Conservation (phyloP, 2,888 invertebrate species). For the Phengaris alcon region DNA sequence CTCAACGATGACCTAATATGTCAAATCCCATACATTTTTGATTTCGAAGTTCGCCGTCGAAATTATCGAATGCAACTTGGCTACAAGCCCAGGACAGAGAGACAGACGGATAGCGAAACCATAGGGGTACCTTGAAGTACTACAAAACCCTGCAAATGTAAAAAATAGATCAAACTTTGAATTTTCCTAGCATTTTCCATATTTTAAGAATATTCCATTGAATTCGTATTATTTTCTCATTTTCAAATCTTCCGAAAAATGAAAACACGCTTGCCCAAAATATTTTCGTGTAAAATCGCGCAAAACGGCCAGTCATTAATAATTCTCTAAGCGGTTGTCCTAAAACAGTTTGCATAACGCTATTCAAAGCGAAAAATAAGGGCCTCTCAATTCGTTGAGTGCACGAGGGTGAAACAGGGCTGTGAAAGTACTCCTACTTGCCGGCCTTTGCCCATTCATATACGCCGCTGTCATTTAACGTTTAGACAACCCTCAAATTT, state of each 20-base stretch:
- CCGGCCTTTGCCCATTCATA: neutral
- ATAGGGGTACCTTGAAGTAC: no score
- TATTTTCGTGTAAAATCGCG: slow-evolving; percentile 4
- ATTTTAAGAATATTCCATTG: neutral
- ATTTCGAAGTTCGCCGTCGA: no score
- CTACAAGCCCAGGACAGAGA: no score
- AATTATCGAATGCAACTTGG: no score
- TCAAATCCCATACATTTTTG: no score
- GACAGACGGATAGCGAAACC: no score
- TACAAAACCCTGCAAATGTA: no score
- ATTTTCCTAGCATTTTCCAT: no score
- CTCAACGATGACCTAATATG: no score
- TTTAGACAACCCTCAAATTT: neutral
- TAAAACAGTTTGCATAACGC: slow-evolving; percentile 23
- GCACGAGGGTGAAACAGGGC: neutral
- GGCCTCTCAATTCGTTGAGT: slow-evolving; percentile 10
- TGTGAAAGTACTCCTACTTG: neutral
- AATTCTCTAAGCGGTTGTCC: slow-evolving; percentile 6
- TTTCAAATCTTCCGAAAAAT: neutral
- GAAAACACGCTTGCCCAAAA: slow-evolving; percentile 7
- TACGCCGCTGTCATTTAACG: neutral
- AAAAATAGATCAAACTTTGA: neutral
- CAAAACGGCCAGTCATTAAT: neutral
- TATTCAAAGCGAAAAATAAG: slow-evolving; percentile 21
- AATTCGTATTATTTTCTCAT: neutral